Base-by-base conservation (phyloP, 2,888 invertebrate species). In the Diplolepis rosae region DNA sequence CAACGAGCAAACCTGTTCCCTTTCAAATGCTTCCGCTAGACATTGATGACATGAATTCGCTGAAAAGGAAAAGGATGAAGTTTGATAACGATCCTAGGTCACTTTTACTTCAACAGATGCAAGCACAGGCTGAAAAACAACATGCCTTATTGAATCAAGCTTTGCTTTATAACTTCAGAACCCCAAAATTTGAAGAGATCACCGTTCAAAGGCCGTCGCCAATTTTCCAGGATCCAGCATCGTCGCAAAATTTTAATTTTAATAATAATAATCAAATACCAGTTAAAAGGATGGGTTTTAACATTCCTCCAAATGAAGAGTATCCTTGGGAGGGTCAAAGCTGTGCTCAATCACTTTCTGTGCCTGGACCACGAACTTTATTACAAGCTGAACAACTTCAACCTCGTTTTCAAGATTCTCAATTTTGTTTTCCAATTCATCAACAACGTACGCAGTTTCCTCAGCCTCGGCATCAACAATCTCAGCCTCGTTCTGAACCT, bases 51-150 rank as follows among this genome's bases (percentile, higher is more conserved):
- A 91, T 91, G 83, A 91, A 90, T 87, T 89, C 89, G 81, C 89
- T 91, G 88, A 92, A 91, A 90, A 91, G 91, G 88, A 92, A 92
- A 87, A 89, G 91, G 85, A 89, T 90, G 87, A 91, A 91, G 89
- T 89, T 89, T 87, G 13, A 61, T 22, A 1, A 24, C 32, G 35
- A 22, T 1, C 61, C 61, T 4, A 91, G 89, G 85, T 89, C 87
- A 82, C 90, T 88, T 84, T 83, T 90, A 80, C 86, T 90, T 83
- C 89, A 87, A 80, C 89, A 89, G 75, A 88, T 91, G 81, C 89
- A 90, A 83, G 88, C 89, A 74, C 89, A 89, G 79, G 89, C 89
- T 80, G 87, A 86, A 76, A 88, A 87, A 85, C 89, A 35, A 18
- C n/a, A 1, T 6, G 35, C 32, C 1, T 4, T 35, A 2, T 13